A percentile compares a stretch with the other conserved stretches of the same genome.
These are phyloP conservation scores for Tragelaphus buxtoni DNA, from an alignment of 2,113 vertebrate species.

Conservation along the genomic window DNA sequence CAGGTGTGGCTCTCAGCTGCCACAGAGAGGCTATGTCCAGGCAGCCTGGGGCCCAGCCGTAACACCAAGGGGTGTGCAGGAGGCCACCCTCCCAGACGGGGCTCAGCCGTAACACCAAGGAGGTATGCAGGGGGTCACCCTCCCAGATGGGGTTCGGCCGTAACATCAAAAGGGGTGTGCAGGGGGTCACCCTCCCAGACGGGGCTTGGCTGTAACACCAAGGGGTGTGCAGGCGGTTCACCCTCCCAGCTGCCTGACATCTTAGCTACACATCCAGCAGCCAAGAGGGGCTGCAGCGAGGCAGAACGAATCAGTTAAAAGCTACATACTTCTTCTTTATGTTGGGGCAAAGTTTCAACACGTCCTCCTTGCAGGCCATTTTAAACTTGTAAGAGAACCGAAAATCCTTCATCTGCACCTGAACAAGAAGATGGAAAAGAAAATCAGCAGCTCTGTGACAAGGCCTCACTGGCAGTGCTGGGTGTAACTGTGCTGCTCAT, in stretches of 20 bases:
- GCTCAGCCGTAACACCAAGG: too few relatives aligned
- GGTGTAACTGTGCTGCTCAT: neutral
- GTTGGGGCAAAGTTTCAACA: conserved; percentile 95
- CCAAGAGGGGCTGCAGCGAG: neutral
- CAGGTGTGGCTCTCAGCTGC: neutral
- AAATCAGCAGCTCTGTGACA: neutral
- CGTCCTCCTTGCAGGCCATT: conserved; percentile 98
- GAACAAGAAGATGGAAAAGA: conserved; percentile 41
- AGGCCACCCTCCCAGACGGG: too few relatives aligned
- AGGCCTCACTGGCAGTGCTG: neutral
- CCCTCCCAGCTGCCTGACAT: neutral
- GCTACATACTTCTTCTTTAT: conserved; percentile 95
- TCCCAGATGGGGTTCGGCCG: too few relatives aligned
- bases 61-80: neutral
- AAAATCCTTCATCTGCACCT: conserved; percentile 99
- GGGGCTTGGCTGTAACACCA: too few relatives aligned
- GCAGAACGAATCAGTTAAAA: neutral
- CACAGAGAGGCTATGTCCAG: neutral
- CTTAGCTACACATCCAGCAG: neutral
- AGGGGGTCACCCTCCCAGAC: too few relatives aligned
- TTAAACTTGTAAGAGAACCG: conserved; percentile 98
- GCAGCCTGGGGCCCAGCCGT: neutral
- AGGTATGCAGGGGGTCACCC: too few relatives aligned
- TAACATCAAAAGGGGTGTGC: too few relatives aligned
- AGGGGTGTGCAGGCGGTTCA: neutral